Base-by-base conservation (phyloP, 2,797 vertebrate species). In the Naso thynnoides region DNA sequence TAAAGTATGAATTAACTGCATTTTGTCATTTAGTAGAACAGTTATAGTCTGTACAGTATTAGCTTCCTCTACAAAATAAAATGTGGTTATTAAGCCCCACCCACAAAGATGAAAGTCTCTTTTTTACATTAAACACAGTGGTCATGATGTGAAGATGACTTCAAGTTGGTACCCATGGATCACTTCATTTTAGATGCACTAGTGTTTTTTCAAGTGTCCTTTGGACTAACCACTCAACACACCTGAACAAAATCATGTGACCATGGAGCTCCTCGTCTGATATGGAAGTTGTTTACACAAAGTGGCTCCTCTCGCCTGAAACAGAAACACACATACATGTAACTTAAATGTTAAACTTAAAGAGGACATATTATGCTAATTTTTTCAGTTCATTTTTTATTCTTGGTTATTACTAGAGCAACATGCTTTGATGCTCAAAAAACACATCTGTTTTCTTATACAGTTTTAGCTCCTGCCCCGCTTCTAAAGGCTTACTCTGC, bases 211-310 rank as follows among this genome's bases (percentile, higher is more conserved):
- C 13, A 6, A 9, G 14, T 15, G 54, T 62, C 49, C 69, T 50
- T 64, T n/a, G 16, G 54, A 63, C 7, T 27, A 49, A 14, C 13
- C 23, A 38, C 33, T n/a, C 58, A 77, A 63, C 94, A 95, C 73
- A 93, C 76, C 76, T 93, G 91, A 38, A 95, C 88, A 50, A 93
- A 89, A 73, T 95, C 93, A 80, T 95, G 93, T 49, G 91, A 90
- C 95, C 94, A 95, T 0, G 71, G 83, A 60, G 60, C 38, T 52
- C 87, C 86, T 73, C 93, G 88, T 31, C 83, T 65, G 64, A 95
- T 3, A 5, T 82, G 14, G 55, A 95, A 42, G 71, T 94, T 90
- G 72, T 89, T 92, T 75, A 95, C 88, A 66, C 95, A 95, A 53
- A 95, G 42, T 10, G 91, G 88, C 39, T 65, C 52, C 66, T 84